Percentiles rank a stretch among this genome's conserved stretches.
Conservation (phyloP, 2,113 vertebrate genomes). For the Epinephelus fuscoguttatus region DNA sequence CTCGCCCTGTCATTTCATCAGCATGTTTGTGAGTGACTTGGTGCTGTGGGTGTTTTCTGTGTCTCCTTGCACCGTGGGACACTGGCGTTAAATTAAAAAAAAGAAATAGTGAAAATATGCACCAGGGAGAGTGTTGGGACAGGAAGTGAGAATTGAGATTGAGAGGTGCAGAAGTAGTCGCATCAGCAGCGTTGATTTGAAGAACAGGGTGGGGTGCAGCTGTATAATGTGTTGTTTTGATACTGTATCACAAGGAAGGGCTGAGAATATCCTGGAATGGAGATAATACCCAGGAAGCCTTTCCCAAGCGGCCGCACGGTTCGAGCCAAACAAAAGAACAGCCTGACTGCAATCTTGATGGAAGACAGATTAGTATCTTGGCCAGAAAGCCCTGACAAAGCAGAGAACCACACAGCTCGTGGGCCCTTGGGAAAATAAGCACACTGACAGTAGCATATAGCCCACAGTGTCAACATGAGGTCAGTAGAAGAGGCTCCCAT, state of each 20-base stretch:
- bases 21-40: conserved; percentile 27
- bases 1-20: conserved; percentile 45
- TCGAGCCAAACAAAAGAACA: conserved; percentile 76
- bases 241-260: conserved; percentile 77
- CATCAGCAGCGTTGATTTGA: conserved; percentile 57
- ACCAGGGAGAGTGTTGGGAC: conserved; percentile 12
- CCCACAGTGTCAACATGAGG: conserved; percentile 66
- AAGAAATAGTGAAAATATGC: conserved; percentile 23
- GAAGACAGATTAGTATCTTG: conserved; percentile 78
- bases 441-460: conserved; percentile 52
- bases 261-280: conserved; percentile 77
- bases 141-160: conserved; percentile 67
- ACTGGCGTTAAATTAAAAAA: neutral
- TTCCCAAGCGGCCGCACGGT: conserved; percentile 62
- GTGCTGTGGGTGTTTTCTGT: conserved; percentile 23
- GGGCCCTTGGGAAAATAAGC: conserved; percentile 67
- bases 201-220: conserved; percentile 59
- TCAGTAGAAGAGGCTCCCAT: conserved; percentile 64
- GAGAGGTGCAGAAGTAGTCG: conserved; percentile 42
- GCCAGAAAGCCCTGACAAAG: conserved; percentile 77
- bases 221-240: conserved; percentile 80
- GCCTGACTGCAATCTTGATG: conserved; percentile 78
- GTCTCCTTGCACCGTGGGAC: neutral
- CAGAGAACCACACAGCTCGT: conserved; percentile 49
- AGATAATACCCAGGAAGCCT: conserved; percentile 83